Base-by-base conservation (phyloP, 2,888 invertebrate species). In the Cartodere bifasciata region DNA sequence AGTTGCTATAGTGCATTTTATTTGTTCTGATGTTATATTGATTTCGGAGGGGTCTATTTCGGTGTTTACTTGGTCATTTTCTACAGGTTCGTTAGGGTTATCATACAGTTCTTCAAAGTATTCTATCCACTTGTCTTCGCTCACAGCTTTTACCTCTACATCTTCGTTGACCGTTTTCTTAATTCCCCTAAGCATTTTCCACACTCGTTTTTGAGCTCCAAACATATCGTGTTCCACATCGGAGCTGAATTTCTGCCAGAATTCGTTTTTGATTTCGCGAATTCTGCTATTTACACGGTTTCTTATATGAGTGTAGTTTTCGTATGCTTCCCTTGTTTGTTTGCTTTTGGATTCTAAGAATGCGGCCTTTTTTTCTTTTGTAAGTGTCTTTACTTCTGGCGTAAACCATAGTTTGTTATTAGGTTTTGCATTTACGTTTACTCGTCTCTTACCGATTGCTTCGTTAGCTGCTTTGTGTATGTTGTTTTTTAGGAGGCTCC, bases 381-480 rank as follows among this genome's bases (percentile, higher is more conserved):
- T 12, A 10, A 22, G 5, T 29, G 20, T 4, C 29, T 21, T 29
- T 10, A 29, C 21, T 29, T 29, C 29, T 29, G n/a, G 16, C 4
- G 14, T 22, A 17, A 29, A 22, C 21, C 29, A 22, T 20, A 21
- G 29, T 4, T 28, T 20, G 7, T 5, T 28, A 11, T 21, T 20
- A 21, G 29, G 30, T 31, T 21, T 30, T 16, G 23, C 29, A 23
- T 31, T 24, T 6, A 28, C 25, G 13, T 30, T 23, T 17, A 29
- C 16, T 24, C 21, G 24, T 10, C 27, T 25, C 30, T 20, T 34
- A 15, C 29, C 29, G 23, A 30, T n/a, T 20, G 13, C 30, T 31
- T 30, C 34, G 14, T 30, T 27, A 16, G 30, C 30, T 25, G 34
- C 34, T 20, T 26, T 31, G 10, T 34, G 21, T 30, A 30, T 34